Base-by-base conservation (phyloP, 1,140 invertebrate genomes). In the Halesus radiatus region DNA sequence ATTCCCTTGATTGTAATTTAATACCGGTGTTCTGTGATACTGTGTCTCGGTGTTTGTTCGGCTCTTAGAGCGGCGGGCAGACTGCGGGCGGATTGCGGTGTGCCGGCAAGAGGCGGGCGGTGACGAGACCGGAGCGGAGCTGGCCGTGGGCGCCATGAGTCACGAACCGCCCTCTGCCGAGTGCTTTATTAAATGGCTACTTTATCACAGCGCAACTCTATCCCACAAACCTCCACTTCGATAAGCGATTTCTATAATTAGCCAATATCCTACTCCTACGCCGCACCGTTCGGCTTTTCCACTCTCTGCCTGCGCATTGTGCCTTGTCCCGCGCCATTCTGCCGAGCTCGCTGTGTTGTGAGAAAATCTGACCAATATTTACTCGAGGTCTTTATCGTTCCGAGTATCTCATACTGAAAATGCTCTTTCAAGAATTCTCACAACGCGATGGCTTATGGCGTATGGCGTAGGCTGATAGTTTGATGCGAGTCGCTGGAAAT, bases 1-100 rank as follows among this genome's bases (percentile, higher is more conserved):
- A 29, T 54, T 54, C 70, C 70, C 70, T 53, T 74, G 70, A 74
- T 74, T 74, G 70, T 74, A 74, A 74, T 74, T 74, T 74, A 74
- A 74, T 74, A 54, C 53, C 52, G 70, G 50, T 54, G 70, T 54
- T 54, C n/a, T 74, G 70, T 56, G 70, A 73, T 73, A 64, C 52
- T 22, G 6, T 73, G 70, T 56, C 52, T n/a, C n/a, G n/a, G n/a
- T n/a, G n/a, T n/a, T n/a, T n/a, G n/a, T n/a, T n/a, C n/a, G n/a
- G n/a, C n/a, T n/a, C n/a, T n/a, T n/a, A n/a, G n/a, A 26, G 70
- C 20, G 13, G 37, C 13, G 37, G 29, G 66, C 66, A 32, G 66
- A 6, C 37, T 10, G 37, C 37, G 37, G 37, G 26, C 26, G 26
- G n/a, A n/a, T n/a, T 32, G 32, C 7, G 32, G 32, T 32, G 32